Conservation (phyloP, 2,888 invertebrate species). For the Lampropteryx suffumata region DNA sequence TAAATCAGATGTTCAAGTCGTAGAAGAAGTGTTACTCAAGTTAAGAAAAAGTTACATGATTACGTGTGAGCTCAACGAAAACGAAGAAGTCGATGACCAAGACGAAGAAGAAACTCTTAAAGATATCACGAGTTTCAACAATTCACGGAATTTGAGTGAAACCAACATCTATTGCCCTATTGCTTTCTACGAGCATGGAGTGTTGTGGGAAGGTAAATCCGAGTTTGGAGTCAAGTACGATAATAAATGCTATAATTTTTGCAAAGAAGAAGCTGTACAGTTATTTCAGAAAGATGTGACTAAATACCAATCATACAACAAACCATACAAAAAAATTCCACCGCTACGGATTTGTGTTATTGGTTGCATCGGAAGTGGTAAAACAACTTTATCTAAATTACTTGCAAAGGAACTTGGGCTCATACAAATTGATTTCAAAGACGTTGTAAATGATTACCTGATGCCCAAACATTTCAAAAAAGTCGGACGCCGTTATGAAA, state of each 20-base stretch:
- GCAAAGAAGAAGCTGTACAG: conserved; percentile 71
- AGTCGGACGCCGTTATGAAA: conserved; percentile 69
- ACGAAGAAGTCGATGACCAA: conserved; percentile 44
- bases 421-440: conserved; percentile 74
- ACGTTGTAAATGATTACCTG: conserved; percentile 57
- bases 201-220: conserved; percentile 84
- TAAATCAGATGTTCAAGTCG: conserved; percentile 62
- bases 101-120: conserved; percentile 48
- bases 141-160: conserved; percentile 77
- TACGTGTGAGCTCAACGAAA: conserved; percentile 49
- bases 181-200: conserved; percentile 73
- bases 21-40: conserved; percentile 63
- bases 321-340: conserved; percentile 71
- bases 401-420: conserved; percentile 82
- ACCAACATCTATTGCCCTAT: conserved; percentile 85
- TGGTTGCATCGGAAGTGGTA: conserved; percentile 81
- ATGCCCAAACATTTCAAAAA: conserved; percentile 71
- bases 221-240: conserved; percentile 77
- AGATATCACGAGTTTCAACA: conserved; percentile 54
- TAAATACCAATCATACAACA: conserved; percentile 70
- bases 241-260: conserved; percentile 80
- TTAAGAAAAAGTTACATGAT: conserved; percentile 60
- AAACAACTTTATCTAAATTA: conserved; percentile 71
- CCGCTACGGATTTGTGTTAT: conserved; percentile 81
- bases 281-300: conserved; percentile 76